These are phyloP conservation scores for Pristionchus entomophagus DNA, from an alignment of 2,888 invertebrate genomes.

Conservation along the genomic window DNA sequence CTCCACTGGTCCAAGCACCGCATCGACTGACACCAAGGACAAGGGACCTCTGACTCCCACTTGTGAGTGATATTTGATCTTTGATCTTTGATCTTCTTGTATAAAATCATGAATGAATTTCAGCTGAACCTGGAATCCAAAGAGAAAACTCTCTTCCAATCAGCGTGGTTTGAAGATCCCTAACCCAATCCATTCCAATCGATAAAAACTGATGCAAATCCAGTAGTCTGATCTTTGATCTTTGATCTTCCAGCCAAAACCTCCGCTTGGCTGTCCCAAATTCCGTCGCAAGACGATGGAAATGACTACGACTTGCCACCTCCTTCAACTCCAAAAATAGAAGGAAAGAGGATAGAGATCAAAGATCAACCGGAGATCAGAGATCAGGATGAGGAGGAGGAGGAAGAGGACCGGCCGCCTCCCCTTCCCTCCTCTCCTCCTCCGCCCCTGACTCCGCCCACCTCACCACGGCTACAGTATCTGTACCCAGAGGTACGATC, in stretches of 20 bases:
- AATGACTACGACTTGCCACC: background rate
- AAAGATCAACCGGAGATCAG: constrained; percentile 1
- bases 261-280: constrained; percentile 44
- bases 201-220: background rate
- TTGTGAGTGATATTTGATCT: constrained; percentile 21
- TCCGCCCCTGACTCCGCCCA: constrained; percentile 26
- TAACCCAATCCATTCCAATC: background rate
- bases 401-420: constrained; percentile 1
- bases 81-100: background rate
- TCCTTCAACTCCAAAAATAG: background rate
- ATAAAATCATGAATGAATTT: background rate
- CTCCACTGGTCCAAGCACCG: constrained; percentile 62
- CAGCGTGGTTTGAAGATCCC: background rate
- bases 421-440: background rate
- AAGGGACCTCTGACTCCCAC: constrained; percentile 48
- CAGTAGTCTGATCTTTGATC: background rate
- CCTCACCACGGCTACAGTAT: background rate
- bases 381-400: background rate
- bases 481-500: background rate
- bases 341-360: background rate
- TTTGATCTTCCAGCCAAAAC: constrained; percentile 34
- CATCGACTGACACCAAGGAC: constrained; percentile 65
- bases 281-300: constrained; percentile 42
- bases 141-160: background rate
- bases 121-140: background rate